Percentiles rank a stretch among this genome's conserved stretches.
phyloP scores from a whole-genome alignment of 2,888 invertebrate genomes.

The Elgonia sp. region DNA sequence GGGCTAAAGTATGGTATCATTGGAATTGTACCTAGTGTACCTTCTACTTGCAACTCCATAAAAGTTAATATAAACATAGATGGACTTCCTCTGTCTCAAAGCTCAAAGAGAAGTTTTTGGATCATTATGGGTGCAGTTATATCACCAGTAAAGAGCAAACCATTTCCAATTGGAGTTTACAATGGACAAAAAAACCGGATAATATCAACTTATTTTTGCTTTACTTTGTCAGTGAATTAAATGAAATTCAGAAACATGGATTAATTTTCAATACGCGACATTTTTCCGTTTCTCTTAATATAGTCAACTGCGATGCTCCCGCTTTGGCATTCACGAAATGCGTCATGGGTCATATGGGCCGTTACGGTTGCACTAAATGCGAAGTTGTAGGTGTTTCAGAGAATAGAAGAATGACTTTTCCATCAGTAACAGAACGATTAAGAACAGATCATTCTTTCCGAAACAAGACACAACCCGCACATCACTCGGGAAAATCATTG shows the following conservation, averaged over 20 bases:
- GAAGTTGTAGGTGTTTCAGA: too few relatives aligned
- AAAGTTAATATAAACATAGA: slow-evolving; percentile 1
- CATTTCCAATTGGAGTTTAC: slow-evolving; percentile 5
- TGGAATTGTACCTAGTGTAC: background rate
- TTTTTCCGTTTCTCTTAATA: too few relatives aligned
- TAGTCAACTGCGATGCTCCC: too few relatives aligned
- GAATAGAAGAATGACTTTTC: too few relatives aligned
- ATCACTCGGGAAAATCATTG: too few relatives aligned
- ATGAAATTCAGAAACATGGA: slow-evolving; percentile 28
- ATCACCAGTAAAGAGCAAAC: background rate
- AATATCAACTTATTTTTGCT: slow-evolving; percentile 27
- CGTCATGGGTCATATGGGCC: too few relatives aligned
- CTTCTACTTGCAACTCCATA: background rate
- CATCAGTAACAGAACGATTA: too few relatives aligned
- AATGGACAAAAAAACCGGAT: background rate
- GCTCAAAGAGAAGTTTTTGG: slow-evolving; percentile 4
- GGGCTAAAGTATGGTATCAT: background rate
- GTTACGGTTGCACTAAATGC: too few relatives aligned
- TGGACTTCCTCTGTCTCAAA: slow-evolving; percentile 4
- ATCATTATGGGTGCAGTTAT: background rate
- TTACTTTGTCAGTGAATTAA: slow-evolving; percentile 37
- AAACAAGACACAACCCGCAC: too few relatives aligned
- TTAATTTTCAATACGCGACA: slow-evolving; percentile 9
- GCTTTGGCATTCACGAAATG: too few relatives aligned
- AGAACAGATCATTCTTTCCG: too few relatives aligned